Evolutionary conservation across 2,888 invertebrate genomes (phyloP), one percentile per base, ranked within the genome.

Genomic region (Lypha dubia): DNA sequence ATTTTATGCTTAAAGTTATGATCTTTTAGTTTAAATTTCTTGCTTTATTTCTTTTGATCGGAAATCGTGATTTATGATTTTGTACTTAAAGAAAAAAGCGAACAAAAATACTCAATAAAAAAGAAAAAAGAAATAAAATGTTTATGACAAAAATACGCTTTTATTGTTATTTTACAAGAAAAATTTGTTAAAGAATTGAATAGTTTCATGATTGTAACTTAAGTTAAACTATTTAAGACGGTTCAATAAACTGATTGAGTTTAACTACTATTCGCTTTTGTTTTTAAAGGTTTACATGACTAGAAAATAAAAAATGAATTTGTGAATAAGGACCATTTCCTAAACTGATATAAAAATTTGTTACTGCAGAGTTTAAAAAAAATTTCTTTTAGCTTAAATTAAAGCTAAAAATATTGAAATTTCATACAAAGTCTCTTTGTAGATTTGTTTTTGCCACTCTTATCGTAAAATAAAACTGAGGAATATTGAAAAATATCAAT

Each of bases 41-140:
- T 83, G 58, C 65, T 77, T 83, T 79, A 71, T 75, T 81, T 81
- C 74, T 63, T 81, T 84, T 81, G 84, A 84, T 84, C 84, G 84
- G 84, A 84, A 84, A 84, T 84, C 84, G 84, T 84, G 84, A 84
- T 84, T 84, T 84, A 84, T 84, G 84, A 84, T 84, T 81, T 84
- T 81, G 84, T 81, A 71, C 28, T 80, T 46, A 15, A 38, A 63
- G n/a, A n/a, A 67, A 63, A 60, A 62, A 60, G 46, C 46, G 51
- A 22, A 28, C 4, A 65, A 73, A 74, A 38, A 9, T 38, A 11
- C 11, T 38, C 11, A 38, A 38, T 38, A 38, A 38, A 44, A 51
- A 11, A 58, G 22, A 22, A 51, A 71, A 22, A 62, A 35, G 8
- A 56, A 17, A 67, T 70, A 84, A 84, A 84, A 81, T 81, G 58